Evolutionary conservation across 2,113 vertebrate genomes (phyloP).

Genomic region (Pollimyrus isidori): DNA sequence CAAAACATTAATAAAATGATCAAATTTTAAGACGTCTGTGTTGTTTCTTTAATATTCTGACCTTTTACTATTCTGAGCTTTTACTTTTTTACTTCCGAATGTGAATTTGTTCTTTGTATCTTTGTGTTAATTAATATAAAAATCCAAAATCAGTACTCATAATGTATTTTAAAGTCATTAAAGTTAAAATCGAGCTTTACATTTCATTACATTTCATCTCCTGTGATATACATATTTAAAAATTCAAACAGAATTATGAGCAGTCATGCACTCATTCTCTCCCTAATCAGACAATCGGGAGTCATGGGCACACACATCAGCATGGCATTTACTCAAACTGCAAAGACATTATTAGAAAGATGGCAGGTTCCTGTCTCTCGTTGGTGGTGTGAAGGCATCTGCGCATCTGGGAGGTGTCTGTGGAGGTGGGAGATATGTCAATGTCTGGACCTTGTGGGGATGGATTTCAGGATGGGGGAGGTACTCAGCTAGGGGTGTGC

Average conservation of each 20-base stretch:
- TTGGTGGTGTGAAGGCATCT: constrained; percentile 9
- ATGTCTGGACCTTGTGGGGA: neutral
- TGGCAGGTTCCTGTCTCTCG: neutral
- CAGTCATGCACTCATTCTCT: neutral
- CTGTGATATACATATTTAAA: neutral
- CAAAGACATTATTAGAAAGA: neutral
- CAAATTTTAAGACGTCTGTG: neutral
- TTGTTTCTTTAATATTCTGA: neutral
- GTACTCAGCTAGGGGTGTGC: neutral
- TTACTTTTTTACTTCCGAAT: neutral
- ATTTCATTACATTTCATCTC: neutral
- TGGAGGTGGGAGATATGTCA: neutral
- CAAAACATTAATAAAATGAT: neutral
- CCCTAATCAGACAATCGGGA: neutral
- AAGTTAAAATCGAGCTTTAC: neutral
- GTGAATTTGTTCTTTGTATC: neutral
- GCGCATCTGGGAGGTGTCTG: neutral
- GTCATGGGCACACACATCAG: neutral
- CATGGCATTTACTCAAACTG: neutral
- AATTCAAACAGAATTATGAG: neutral
- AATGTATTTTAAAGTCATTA: neutral
- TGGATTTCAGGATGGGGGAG: constrained; percentile 5
- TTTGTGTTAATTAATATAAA: neutral
- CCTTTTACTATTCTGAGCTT: neutral
- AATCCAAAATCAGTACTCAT: neutral